Base-by-base conservation (phyloP, 2,888 invertebrate genomes). In the Agriopis aurantiaria region DNA sequence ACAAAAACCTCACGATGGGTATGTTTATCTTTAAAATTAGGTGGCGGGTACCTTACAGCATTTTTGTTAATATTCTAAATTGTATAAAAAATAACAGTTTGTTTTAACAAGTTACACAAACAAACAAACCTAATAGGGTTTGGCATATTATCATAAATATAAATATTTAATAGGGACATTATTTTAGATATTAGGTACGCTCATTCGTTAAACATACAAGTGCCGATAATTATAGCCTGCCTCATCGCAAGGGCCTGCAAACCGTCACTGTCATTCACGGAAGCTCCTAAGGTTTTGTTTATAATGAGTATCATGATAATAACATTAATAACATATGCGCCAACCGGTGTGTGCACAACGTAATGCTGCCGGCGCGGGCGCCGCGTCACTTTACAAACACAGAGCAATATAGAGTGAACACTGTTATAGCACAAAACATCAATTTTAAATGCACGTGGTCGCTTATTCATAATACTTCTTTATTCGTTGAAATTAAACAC, bases 1-100 rank as follows among this genome's bases (percentile, higher is more conserved):
- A 77, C 89, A 72, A 93, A 92, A 82, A 85, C 78, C 80, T 80
- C 91, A 82, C 88, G 93, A 91, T 93, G 93, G 94, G 94, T 94
- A 93, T 82, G 93, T 93, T 78, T 59, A 64, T 72, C 69, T 80
- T 82, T 79, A 72, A 74, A 75, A 76, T 75, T 80, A 68, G 91
- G 91, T 91, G 88, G 81, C 45, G 90, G 91, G 83, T 82, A 48
- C 14, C 10, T 11, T 14, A 11, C 11, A 12, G 7, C n/a, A 40
- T 11, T 46, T 12, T 46, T 11, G 5, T 46, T 33, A 33, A 33
- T 33, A 33, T 33, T 33, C 33, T 33, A 33, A 33, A 33, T 33
- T 33, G 33, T 1, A 33, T 33, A 33, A 33, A 33, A 33, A 33
- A 33, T 5, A 5, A 5, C 33, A 4, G 5, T 33, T 33, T 33